Percentiles rank a stretch among this genome's conserved stretches.
These are phyloP conservation scores for Eupithecia subumbrata DNA, from an alignment of 2,888 invertebrate genomes.

Conservation along the genomic window DNA sequence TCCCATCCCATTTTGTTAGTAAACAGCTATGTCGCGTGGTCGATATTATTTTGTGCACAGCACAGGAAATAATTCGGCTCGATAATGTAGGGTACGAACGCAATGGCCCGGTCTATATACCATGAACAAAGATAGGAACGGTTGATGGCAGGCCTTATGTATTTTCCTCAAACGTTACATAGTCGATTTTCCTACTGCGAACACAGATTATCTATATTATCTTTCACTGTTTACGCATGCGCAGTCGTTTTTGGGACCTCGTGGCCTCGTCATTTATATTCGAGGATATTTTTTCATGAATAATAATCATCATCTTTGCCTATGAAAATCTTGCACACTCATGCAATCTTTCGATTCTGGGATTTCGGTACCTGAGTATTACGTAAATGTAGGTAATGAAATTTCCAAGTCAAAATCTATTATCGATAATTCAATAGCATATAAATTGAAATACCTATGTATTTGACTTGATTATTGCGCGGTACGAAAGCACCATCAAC, in stretches of 20 bases:
- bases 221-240: constrained; percentile 38
- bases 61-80: constrained; percentile 55
- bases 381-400: constrained; percentile 25
- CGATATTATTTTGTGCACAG: constrained; percentile 64
- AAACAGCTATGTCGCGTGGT: constrained; percentile 64
- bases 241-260: constrained; percentile 29
- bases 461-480: constrained; percentile 1
- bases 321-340: constrained; percentile 31
- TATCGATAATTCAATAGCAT: constrained; percentile 15
- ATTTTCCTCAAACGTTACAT: constrained; percentile 40
- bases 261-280: constrained; percentile 34
- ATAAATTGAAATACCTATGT: constrained; percentile 8
- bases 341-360: constrained; percentile 35
- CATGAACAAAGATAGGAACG: constrained; percentile 44
- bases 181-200: constrained; percentile 41
- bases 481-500: neutral
- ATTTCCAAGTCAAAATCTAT: constrained; percentile 33
- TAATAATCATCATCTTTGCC: constrained; percentile 30
- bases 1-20: constrained; percentile 60
- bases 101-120: constrained; percentile 44
- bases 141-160: constrained; percentile 41
- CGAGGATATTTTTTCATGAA: constrained; percentile 34
- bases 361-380: constrained; percentile 11
- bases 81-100: constrained; percentile 45
- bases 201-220: constrained; percentile 38